Conservation (phyloP, 1,140 invertebrate species). For the Pachyrhynchus sulphureomaculatus region DNA sequence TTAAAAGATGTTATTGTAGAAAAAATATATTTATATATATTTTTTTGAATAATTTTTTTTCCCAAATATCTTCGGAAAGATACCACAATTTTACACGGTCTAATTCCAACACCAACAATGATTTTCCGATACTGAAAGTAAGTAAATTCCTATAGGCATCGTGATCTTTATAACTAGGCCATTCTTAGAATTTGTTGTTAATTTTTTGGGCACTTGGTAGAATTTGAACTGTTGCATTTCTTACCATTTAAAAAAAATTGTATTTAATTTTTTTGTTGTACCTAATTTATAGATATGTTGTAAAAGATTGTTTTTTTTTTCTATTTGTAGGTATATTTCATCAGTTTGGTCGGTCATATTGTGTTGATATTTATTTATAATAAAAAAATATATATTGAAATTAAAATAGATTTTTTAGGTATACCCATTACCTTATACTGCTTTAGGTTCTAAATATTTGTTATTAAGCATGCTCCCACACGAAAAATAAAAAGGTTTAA, state of each 20-base stretch:
- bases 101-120: no score
- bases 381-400: slow-evolving; percentile 6
- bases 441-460: slow-evolving; percentile 2
- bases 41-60: no score
- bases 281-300: slow-evolving; percentile 2
- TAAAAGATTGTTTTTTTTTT: slow-evolving; percentile 3
- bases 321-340: slow-evolving; percentile 9
- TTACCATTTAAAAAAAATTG: slow-evolving; percentile 4
- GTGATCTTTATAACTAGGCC: no score
- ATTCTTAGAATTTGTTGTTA: no score
- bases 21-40: no score
- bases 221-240: not conserved
- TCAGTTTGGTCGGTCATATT: slow-evolving; percentile 1
- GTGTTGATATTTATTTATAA: slow-evolving; percentile 25
- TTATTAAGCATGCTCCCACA: not conserved
- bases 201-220: no score
- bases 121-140: no score
- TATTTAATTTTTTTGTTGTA: slow-evolving; percentile 14
- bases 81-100: no score
- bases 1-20: no score
- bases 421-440: not conserved
- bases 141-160: no score
- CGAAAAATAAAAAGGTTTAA: not conserved
- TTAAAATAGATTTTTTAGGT: not conserved
- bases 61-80: no score